Evolutionary conservation across 2,797 vertebrate species (phyloP).

Genomic region (Acanthiza pusilla): DNA sequence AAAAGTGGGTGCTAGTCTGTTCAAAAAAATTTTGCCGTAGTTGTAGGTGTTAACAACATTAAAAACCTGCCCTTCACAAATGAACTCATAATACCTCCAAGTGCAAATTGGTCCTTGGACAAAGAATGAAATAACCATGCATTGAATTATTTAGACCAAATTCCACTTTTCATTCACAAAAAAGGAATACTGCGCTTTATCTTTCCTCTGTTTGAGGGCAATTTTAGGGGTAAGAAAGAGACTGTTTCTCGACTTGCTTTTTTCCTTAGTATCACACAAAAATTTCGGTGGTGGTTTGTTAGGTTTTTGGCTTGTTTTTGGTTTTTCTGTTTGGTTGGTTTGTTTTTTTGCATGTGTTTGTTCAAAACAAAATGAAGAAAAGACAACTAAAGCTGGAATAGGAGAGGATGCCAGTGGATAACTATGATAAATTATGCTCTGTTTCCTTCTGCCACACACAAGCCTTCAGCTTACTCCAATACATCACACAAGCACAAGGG

Average conservation of each 20-base stretch:
- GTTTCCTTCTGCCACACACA: neutral
- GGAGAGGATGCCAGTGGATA: neutral
- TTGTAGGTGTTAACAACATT: neutral
- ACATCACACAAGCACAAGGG: neutral
- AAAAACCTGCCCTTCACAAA: neutral
- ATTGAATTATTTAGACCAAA: neutral
- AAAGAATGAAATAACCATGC: neutral
- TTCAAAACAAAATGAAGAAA: neutral
- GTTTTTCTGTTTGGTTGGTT: neutral
- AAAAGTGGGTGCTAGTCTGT: neutral
- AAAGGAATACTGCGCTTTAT: neutral
- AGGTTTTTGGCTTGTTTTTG: neutral
- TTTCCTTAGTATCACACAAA: neutral
- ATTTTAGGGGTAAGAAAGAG: neutral
- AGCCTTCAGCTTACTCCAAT: constrained; percentile 9
- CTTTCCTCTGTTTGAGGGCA: neutral
- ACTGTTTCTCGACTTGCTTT: neutral
- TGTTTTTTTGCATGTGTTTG: neutral
- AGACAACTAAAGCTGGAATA: neutral
- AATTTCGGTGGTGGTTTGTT: neutral
- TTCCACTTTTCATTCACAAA: neutral
- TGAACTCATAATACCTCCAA: neutral
- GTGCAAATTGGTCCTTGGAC: neutral
- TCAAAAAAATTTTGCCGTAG: neutral
- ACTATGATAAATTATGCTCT: neutral